Conservation (phyloP, 64 coral and sea anemone genomes). For the Pachyseris speciosa region DNA sequence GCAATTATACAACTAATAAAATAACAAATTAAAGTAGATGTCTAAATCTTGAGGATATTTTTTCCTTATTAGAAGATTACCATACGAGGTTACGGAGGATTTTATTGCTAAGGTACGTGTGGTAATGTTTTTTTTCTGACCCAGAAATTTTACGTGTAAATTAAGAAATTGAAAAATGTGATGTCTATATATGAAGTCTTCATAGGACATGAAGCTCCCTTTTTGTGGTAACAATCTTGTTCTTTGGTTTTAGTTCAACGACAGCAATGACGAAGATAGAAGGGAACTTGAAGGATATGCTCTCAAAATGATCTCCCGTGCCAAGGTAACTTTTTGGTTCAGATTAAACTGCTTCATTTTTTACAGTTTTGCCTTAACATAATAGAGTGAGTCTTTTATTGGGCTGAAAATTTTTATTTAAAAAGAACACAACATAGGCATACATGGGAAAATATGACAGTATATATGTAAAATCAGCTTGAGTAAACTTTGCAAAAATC, state of each 20-base stretch:
- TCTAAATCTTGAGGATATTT: neutral
- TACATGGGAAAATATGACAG: too few relatives aligned
- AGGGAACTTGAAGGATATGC: conserved; percentile 69
- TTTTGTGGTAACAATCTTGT: neutral
- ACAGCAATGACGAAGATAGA: conserved; percentile 83
- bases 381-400: too few relatives aligned
- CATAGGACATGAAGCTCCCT: too few relatives aligned
- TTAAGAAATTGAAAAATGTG: too few relatives aligned
- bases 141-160: neutral
- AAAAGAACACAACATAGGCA: too few relatives aligned
- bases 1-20: neutral
- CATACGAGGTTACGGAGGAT: conserved; percentile 86
- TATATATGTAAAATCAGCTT: too few relatives aligned
- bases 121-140: neutral
- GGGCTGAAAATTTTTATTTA: too few relatives aligned
- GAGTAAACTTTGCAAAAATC: too few relatives aligned
- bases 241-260: conserved; percentile 78
- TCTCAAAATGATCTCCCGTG: conserved; percentile 81
- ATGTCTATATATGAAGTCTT: too few relatives aligned
- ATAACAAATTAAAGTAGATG: neutral
- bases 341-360: too few relatives aligned
- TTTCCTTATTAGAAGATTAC: conserved; percentile 36
- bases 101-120: conserved; percentile 84
- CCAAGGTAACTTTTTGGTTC: conserved; percentile 54
- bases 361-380: too few relatives aligned